These are phyloP conservation scores for Panthera tigris DNA, from an alignment of 2,113 vertebrate species.

Conservation along the genomic window DNA sequence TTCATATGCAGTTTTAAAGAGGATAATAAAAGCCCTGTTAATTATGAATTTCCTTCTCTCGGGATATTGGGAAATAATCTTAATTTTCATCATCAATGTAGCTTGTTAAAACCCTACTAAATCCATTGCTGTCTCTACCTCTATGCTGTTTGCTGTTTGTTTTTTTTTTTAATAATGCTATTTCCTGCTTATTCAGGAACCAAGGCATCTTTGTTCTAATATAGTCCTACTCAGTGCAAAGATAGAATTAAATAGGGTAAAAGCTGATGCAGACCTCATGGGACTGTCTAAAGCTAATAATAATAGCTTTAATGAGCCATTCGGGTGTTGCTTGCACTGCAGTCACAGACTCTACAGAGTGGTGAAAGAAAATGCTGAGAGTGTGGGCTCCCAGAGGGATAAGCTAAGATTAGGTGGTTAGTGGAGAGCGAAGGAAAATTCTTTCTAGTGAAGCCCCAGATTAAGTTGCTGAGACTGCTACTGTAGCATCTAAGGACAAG, in stretches of 20 bases:
- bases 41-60: constrained; percentile 42
- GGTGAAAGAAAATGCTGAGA: background rate
- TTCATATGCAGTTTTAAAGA: constrained; percentile 38
- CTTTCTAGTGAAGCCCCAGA: background rate
- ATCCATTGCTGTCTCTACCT: background rate
- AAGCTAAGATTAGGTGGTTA: background rate
- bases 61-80: background rate
- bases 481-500: background rate
- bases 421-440: background rate
- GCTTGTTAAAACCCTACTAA: background rate
- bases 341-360: background rate
- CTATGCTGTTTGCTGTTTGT: background rate
- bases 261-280: background rate
- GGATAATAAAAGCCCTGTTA: background rate
- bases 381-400: background rate
- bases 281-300: constrained; percentile 17
- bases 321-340: background rate
- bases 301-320: constrained; percentile 17
- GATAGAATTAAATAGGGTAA: background rate
- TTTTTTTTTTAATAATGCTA: background rate
- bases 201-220: background rate
- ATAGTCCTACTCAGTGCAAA: constrained; percentile 44
- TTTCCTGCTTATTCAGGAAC: background rate
- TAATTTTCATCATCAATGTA: constrained; percentile 37
- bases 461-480: background rate